Conservation (phyloP, 30 jellyfish, hydroid and myxozoan genomes). For the Phacellophora camtschatica region DNA sequence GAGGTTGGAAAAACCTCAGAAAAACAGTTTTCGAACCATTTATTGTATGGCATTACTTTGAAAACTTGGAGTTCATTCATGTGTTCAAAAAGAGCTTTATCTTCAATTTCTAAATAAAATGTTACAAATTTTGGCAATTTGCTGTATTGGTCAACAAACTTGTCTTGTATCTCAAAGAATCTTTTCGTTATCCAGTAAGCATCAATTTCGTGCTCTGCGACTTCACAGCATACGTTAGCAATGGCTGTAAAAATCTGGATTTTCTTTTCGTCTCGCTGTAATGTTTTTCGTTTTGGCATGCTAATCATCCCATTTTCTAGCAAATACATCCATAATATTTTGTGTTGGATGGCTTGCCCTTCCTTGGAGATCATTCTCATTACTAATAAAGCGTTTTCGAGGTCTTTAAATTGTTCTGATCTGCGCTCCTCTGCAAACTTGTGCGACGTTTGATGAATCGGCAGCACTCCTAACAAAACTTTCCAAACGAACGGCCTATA, state of each 20-base stretch:
- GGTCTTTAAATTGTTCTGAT: slow-evolving; percentile 66
- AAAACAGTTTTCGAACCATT: slow-evolving; percentile 89
- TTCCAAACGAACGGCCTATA: slow-evolving; percentile 92
- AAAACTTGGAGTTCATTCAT: slow-evolving; percentile 80
- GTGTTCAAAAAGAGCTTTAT: slow-evolving; percentile 83
- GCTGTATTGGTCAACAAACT: slow-evolving; percentile 59
- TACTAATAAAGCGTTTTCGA: slow-evolving; percentile 62
- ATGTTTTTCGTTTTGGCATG: slow-evolving; percentile 50
- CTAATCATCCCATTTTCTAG: slow-evolving; percentile 88
- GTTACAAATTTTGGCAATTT: slow-evolving; percentile 84
- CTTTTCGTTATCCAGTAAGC: slow-evolving; percentile 88
- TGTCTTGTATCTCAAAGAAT: slow-evolving; percentile 73
- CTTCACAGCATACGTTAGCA: slow-evolving; percentile 75
- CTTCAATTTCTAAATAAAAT: slow-evolving; percentile 77
- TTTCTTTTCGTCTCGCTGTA: slow-evolving; percentile 77
- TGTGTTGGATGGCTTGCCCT: slow-evolving; percentile 32
- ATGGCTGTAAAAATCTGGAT: slow-evolving; percentile 71
- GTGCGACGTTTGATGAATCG: slow-evolving; percentile 63
- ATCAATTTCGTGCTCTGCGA: slow-evolving; percentile 72
- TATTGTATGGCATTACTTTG: slow-evolving; percentile 83
- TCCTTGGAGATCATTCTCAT: slow-evolving; percentile 76
- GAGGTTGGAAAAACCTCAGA: slow-evolving; percentile 76
- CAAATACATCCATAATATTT: slow-evolving; percentile 77
- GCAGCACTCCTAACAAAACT: slow-evolving; percentile 74
- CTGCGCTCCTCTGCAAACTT: slow-evolving; percentile 54